Evolutionary conservation across 2,888 invertebrate genomes (phyloP), one percentile per base, ranked within the genome.

Genomic region (Ophraella communa): DNA sequence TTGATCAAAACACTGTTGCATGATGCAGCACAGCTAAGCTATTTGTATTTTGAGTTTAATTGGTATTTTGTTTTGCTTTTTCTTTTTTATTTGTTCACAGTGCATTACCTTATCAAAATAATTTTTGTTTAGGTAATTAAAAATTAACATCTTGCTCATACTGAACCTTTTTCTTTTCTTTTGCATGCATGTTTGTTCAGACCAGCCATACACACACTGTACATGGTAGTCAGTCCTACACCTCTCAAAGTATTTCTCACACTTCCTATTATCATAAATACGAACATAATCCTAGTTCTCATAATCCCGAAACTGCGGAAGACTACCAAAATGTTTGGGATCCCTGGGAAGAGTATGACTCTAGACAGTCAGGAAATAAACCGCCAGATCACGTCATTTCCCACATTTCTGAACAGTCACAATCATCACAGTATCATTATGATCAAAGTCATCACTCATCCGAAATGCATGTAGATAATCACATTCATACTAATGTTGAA

Each of bases 341-440:
- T 85, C 93, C 92, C 60, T 93, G 93, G 93, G 87, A 91, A 74
- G 84, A 87, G 76, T 91, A 89, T 80, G 84, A 85, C 69, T 65
- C 68, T 66, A 71, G 65, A 60, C 72, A 75, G 62, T 62, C 63
- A 11, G 60, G 57, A 42, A 49, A 62, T 39, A 49, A 57, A 27
- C 17, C 47, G 45, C 44, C 24, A 27, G 42, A 33, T 33, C n/a
- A n/a, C n/a, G n/a, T n/a, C n/a, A n/a, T n/a, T n/a, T n/a, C n/a
- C n/a, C n/a, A n/a, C n/a, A 57, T 8, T 14, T 14, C 30, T 56
- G 57, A 57, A 8, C 39, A 49, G 3, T 42, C 60, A 49, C 30
- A 44, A 30, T 60, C 64, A 60, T 53, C 47, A 42, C 58, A 49
- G 10, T 8, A 21, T 11, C 21, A 47, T 47, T 23, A 27, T 51